Evolutionary conservation across 2,113 vertebrate genomes (phyloP), one percentile per base, ranked within the genome.

Genomic region (Dipodomys ordii): DNA sequence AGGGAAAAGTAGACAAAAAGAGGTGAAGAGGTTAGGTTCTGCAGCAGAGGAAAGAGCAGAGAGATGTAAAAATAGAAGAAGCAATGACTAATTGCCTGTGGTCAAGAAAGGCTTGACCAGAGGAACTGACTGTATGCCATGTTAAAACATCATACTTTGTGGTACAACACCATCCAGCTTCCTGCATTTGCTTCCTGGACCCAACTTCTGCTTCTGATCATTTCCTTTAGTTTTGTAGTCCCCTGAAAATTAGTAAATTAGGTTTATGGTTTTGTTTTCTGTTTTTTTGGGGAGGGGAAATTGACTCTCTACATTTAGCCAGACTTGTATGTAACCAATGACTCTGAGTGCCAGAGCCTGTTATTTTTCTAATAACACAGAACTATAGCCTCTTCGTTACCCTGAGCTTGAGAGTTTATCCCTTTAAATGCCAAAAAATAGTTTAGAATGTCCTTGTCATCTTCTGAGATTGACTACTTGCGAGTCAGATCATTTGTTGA

Each of bases 21-120:
- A 81, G 44, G 46, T 76, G 39, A 88, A 44, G 15, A 80, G 25
- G 68, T 64, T 79, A 53, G 25, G 60, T 65, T 92, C 57, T 85
- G 32, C 25, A 87, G 35, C 62, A 32, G 46, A 79, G 49, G 78
- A 65, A 85, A 92, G 90, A 88, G 39, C 60, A 88, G 87, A 94
- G 44, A 90, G 73, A 68, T 77, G 32, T 27, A 68, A 86, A 27
- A 73, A 67, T 22, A 44, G 79, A 93, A 92, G 95, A 92, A 95
- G 67, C 53, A 57, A 25, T 96, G 82, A 96, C 65, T 93, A 87
- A 95, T 83, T 6, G 62, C 74, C 71, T 96, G 93, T 95, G 95
- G 93, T 93, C 79, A 76, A 90, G 90, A 28, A 92, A 89, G 79
- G 3, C 90, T 80, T 69, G 79, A 35, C 73, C 20, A 65, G 78